Evolutionary conservation across 2,888 invertebrate genomes (phyloP).

Genomic region (Subacronicta megacephala): DNA sequence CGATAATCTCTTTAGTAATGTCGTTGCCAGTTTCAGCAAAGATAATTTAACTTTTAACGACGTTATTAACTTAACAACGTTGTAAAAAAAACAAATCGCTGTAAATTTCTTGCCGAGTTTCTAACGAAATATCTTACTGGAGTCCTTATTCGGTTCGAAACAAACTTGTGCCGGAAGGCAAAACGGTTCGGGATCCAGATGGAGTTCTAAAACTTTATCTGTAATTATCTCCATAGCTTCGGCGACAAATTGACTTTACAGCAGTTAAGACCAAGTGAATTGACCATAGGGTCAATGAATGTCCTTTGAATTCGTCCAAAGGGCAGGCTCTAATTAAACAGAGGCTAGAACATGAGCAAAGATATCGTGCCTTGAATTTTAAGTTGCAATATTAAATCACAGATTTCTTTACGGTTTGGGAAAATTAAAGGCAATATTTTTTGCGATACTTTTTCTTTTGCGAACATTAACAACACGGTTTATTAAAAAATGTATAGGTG

Average conservation of each 20-base stretch:
- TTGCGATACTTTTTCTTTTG: not conserved
- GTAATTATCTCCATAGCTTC: constrained; percentile 47
- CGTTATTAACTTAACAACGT: constrained; percentile 34
- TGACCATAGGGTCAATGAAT: constrained; percentile 50
- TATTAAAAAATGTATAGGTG: not conserved
- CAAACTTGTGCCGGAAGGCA: constrained; percentile 47
- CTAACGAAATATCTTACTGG: constrained; percentile 35
- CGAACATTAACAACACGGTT: not conserved
- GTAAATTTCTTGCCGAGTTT: constrained; percentile 31
- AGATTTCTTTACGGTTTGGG: not conserved
- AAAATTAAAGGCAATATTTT: not conserved
- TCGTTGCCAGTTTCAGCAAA: constrained; percentile 1
- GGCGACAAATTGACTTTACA: constrained; percentile 41
- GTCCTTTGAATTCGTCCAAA: constrained; percentile 45
- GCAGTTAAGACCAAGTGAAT: constrained; percentile 39
- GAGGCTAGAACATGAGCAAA: constrained; percentile 44
- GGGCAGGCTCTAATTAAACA: constrained; percentile 51
- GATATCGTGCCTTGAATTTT: constrained; percentile 18
- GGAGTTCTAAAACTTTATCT: constrained; percentile 44
- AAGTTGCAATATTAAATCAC: not conserved
- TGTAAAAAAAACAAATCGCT: constrained; percentile 38
- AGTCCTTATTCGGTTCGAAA: constrained; percentile 40
- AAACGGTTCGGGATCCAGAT: constrained; percentile 31
- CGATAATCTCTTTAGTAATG: constrained; percentile 10
- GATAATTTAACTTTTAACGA: constrained; percentile 15